These are phyloP conservation scores for Heteractis magnifica DNA, from an alignment of 92 coral and sea anemone species.

Conservation along the genomic window DNA sequence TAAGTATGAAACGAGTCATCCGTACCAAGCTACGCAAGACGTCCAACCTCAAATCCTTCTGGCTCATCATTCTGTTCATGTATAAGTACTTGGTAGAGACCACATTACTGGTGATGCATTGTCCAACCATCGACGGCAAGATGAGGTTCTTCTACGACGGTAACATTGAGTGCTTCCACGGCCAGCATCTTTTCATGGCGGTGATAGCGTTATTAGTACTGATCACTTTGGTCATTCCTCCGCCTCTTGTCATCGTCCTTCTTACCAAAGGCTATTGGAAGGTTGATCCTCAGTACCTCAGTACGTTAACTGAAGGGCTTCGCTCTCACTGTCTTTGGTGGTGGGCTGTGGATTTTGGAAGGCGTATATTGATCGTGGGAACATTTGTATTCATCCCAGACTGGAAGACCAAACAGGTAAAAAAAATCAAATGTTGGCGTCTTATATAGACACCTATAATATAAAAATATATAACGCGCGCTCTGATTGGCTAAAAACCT, in stretches of 20 bases:
- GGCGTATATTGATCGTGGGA: conserved; percentile 77
- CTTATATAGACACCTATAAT: too few species aligned
- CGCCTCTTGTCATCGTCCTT: conserved; percentile 61
- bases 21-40: conserved; percentile 75
- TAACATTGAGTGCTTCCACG: conserved; percentile 68
- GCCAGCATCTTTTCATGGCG: conserved; percentile 64
- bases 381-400: conserved; percentile 72
- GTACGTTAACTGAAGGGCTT: conserved; percentile 81
- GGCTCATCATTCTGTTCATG: conserved; percentile 84
- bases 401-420: conserved; percentile 91
- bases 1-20: conserved; percentile 67
- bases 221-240: conserved; percentile 52
- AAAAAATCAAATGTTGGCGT: too few species aligned
- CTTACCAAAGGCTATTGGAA: conserved; percentile 77
- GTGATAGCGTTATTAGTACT: conserved; percentile 62
- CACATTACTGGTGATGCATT: conserved; percentile 73
- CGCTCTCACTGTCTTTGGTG: conserved; percentile 78
- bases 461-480: too few species aligned
- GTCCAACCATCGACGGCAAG: conserved; percentile 66
- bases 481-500: too few species aligned
- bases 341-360: conserved; percentile 93
- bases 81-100: conserved; percentile 79
- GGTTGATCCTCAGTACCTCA: conserved; percentile 91
- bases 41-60: conserved; percentile 86
- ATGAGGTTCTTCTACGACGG: conserved; percentile 87